Evolutionary conservation across 2,113 vertebrate species (phyloP), one percentile per base, ranked within the genome.

Genomic region (Myotis davidii): DNA sequence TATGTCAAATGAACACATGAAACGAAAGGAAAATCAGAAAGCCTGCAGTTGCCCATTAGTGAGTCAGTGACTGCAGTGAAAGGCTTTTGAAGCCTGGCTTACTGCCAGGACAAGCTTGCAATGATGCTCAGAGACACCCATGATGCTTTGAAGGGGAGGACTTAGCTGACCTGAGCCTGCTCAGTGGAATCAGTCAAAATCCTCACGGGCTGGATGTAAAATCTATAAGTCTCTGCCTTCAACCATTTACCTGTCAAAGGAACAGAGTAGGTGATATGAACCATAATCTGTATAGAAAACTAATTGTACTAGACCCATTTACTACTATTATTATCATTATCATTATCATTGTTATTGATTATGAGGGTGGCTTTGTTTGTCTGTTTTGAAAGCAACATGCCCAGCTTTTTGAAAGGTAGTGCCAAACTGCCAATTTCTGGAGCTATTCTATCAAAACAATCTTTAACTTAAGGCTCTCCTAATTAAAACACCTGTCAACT

Each of bases 1-100:
- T 98, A 98, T 99, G 98, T 99, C 98, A 98, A 98, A 99, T 98
- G 98, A 98, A 98, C 97, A 98, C 98, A 98, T 98, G 98, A 99
- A 99, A 99, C 79, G 98, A 98, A 98, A 96, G 93, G 95, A 98
- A 99, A 98, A 98, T 98, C 98, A 98, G 98, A 98, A 99, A 99
- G 98, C 98, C 98, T 98, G 97, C 98, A 98, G 98, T 98, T 98
- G 98, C 98, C 98, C 98, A 99, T 99, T 99, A 99, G 98, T 98
- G 98, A 98, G 98, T 98, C 98, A 99, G 98, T 98, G 98, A 98
- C 98, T 98, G 98, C 97, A 98, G 97, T 98, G 98, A 98, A 98
- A 98, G 98, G 98, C 98, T 98, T 99, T 98, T 98, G 98, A 99
- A 99, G 98, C 97, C 97, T 99, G 98, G 98, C 98, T 98, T 97